Evolutionary conservation across 2,888 invertebrate species (phyloP).

Genomic region (Protodeltote pygarga): DNA sequence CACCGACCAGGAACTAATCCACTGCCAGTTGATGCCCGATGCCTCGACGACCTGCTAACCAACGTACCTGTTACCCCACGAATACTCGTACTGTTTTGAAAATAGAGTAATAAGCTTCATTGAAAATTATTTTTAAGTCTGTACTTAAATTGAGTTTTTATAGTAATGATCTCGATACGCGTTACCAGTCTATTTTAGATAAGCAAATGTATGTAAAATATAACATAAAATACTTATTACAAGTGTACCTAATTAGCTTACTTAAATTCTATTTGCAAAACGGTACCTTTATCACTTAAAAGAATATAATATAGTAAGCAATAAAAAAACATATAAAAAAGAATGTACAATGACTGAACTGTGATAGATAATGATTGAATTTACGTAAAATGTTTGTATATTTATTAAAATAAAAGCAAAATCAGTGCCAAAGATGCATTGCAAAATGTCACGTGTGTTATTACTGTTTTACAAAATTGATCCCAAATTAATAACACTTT

Average conservation of each 20-base stretch:
- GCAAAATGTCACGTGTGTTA: constrained; percentile 59
- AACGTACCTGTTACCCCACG: constrained; percentile 52
- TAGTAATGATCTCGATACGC: constrained; percentile 37
- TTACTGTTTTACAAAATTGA: not conserved
- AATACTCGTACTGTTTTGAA: constrained; percentile 67
- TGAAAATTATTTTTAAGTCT: not conserved
- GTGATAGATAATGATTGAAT: constrained; percentile 77
- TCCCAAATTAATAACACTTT: not conserved
- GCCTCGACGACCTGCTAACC: constrained; percentile 40
- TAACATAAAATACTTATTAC: not conserved
- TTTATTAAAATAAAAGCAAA: constrained; percentile 79
- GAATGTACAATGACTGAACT: constrained; percentile 79
- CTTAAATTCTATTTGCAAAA: constrained; percentile 62
- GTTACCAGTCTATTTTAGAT: constrained; percentile 33
- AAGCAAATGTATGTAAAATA: constrained; percentile 13
- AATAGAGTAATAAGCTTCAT: constrained; percentile 44
- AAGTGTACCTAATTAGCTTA: constrained; percentile 24
- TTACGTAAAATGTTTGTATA: constrained; percentile 67
- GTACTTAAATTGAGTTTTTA: constrained; percentile 16
- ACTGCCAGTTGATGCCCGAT: constrained; percentile 15
- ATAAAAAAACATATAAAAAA: constrained; percentile 75
- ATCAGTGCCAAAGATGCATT: constrained; percentile 85
- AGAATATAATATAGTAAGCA: constrained; percentile 58
- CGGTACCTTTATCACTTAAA: constrained; percentile 59
- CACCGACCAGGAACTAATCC: constrained; percentile 64